Percentiles rank a stretch among this genome's conserved stretches.
Conservation (phyloP, 2,797 vertebrate species). For the Spatula clypeata region DNA sequence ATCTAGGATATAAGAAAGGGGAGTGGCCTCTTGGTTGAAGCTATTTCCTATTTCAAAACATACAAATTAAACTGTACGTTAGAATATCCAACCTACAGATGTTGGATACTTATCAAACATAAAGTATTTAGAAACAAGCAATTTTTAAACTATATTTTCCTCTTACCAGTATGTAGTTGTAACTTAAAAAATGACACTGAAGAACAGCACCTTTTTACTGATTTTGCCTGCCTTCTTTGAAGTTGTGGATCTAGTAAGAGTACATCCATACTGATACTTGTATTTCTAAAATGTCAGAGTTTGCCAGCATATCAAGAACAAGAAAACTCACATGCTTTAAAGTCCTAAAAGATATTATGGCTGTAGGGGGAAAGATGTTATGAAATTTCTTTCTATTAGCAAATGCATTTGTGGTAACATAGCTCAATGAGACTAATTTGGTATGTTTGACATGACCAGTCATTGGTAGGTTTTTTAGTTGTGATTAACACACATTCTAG, state of each 20-base stretch:
- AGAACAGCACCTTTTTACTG: neutral
- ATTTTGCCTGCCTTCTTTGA: neutral
- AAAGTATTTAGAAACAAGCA: neutral
- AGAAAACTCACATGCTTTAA: neutral
- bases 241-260: neutral
- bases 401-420: neutral
- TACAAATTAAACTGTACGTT: neutral
- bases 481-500: conserved; percentile 8
- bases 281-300: neutral
- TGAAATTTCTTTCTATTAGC: neutral
- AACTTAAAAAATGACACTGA: neutral
- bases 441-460: neutral
- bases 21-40: neutral
- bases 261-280: neutral
- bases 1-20: neutral
- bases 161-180: neutral
- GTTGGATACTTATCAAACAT: neutral
- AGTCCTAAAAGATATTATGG: neutral
- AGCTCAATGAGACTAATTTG: neutral
- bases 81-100: neutral
- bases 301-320: neutral
- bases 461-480: neutral
- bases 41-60: neutral
- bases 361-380: neutral
- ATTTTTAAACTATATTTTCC: neutral